Evolutionary conservation across 2,888 invertebrate species (phyloP), one percentile per base, ranked within the genome.

Genomic region (Sminthurides aquaticus): DNA sequence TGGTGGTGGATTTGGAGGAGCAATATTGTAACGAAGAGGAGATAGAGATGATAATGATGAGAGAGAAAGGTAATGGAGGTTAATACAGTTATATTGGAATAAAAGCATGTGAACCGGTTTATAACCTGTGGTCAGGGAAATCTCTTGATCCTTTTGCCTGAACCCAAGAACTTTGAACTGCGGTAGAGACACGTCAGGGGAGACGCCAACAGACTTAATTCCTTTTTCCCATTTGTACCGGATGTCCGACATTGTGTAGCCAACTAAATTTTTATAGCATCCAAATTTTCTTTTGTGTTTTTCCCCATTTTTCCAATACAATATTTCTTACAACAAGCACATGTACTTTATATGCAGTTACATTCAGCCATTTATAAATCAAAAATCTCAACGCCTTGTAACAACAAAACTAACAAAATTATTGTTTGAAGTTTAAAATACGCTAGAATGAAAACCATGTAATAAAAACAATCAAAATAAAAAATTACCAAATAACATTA

Each of bases 111-210:
- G 57, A 64, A 64, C 54, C 28, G 58, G 58, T 64, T 57, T 54
- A 58, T 58, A 90, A 94, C 93, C 93, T 89, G 93, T 93, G 81
- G 92, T 92, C 79, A 94, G 89, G 83, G 91, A 90, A 85, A 93
- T 92, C 84, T 92, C 92, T 89, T 91, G 91, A 79, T 90, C 91
- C 80, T 91, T 89, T 84, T 93, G 93, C 78, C 91, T 89, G 85
- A 93, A 92, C 79, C 94, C 94, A 82, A 94, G 88, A 82, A 94
- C 93, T 86, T 93, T 91, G 88, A 95, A 95, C 85, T 95, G 94
- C 82, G 95, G 94, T 81, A 95, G 88, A 79, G 92, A 91, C 82
- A 94, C 92, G 84, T 93, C 92, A 83, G 89, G 89, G 83, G 91
- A 91, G 80, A 94, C 91, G 82, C 91, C 92, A 82, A 95, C 92